Evolutionary conservation across 2,113 vertebrate genomes (phyloP).

Genomic region (Mastomys natalensis): DNA sequence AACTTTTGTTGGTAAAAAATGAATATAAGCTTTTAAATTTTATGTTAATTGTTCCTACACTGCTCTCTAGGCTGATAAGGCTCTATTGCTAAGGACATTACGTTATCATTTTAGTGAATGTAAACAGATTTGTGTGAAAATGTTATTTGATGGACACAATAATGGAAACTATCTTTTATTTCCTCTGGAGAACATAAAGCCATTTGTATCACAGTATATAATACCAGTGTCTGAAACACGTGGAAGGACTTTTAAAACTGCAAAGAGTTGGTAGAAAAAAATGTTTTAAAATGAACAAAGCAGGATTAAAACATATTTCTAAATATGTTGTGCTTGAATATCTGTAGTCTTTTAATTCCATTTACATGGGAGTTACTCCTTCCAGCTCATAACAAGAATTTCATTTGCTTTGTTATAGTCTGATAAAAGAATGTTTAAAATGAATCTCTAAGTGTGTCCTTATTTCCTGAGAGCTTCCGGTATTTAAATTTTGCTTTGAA

Average conservation of each 20-base stretch:
- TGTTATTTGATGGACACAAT: constrained; percentile 89
- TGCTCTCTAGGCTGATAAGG: constrained; percentile 86
- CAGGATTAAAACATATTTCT: constrained; percentile 47
- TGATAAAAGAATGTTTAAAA: constrained; percentile 81
- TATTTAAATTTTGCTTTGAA: constrained; percentile 81
- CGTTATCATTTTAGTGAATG: constrained; percentile 86
- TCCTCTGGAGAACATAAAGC: constrained; percentile 87
- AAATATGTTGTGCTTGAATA: constrained; percentile 58
- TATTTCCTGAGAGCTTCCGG: constrained; percentile 66
- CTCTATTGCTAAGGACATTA: constrained; percentile 85
- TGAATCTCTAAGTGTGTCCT: constrained; percentile 65
- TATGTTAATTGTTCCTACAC: constrained; percentile 87
- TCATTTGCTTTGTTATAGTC: constrained; percentile 83
- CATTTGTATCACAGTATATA: constrained; percentile 85
- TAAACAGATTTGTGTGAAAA: constrained; percentile 90
- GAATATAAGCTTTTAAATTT: constrained; percentile 85
- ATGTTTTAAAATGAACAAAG: constrained; percentile 76
- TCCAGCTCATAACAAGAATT: constrained; percentile 75
- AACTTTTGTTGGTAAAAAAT: constrained; percentile 86
- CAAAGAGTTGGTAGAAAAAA: constrained; percentile 79
- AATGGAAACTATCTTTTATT: constrained; percentile 89
- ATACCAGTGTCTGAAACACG: constrained; percentile 85
- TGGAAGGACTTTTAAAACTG: constrained; percentile 82
- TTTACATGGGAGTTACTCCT: constrained; percentile 77
- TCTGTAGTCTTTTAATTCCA: constrained; percentile 60